phyloP scores from a whole-genome alignment of 2,113 vertebrate genomes.

The Stomatorhinus ivindoensis region DNA sequence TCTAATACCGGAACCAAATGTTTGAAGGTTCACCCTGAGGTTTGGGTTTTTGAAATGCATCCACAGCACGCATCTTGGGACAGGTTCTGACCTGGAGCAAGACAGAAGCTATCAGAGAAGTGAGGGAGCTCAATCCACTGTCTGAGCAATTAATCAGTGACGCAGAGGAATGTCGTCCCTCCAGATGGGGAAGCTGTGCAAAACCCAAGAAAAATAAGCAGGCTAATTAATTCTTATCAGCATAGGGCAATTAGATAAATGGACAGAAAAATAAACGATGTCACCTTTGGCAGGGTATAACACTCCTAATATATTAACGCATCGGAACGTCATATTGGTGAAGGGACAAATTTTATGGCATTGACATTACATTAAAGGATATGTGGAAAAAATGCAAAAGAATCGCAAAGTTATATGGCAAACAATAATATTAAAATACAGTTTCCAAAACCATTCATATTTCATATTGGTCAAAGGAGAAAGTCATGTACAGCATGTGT shows the following conservation, averaged over 20 bases:
- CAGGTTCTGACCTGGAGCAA: constrained; percentile 59
- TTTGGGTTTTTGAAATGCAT: constrained; percentile 1
- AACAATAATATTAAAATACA: neutral
- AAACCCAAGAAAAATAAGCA: constrained; percentile 89
- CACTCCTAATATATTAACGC: constrained; percentile 71
- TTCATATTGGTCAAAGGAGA: neutral
- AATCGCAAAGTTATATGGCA: neutral
- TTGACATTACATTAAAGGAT: constrained; percentile 47
- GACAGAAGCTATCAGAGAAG: constrained; percentile 43
- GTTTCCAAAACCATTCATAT: neutral
- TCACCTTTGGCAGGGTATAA: constrained; percentile 82
- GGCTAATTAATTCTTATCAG: constrained; percentile 99
- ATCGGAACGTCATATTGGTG: constrained; percentile 59
- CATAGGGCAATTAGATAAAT: constrained; percentile 96
- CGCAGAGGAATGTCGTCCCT: constrained; percentile 85
- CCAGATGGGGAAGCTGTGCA: constrained; percentile 94
- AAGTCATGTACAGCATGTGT: neutral
- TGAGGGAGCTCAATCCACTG: constrained; percentile 75
- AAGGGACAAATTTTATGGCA: constrained; percentile 55
- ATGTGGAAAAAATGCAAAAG: neutral
- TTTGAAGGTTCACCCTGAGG: neutral
- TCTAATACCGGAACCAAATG: neutral
- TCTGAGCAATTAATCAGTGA: constrained; percentile 91
- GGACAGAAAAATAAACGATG: constrained; percentile 67
- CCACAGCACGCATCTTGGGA: constrained; percentile 51